Evolutionary conservation across 1,140 invertebrate genomes (phyloP).

Genomic region (Micrasema longulum): DNA sequence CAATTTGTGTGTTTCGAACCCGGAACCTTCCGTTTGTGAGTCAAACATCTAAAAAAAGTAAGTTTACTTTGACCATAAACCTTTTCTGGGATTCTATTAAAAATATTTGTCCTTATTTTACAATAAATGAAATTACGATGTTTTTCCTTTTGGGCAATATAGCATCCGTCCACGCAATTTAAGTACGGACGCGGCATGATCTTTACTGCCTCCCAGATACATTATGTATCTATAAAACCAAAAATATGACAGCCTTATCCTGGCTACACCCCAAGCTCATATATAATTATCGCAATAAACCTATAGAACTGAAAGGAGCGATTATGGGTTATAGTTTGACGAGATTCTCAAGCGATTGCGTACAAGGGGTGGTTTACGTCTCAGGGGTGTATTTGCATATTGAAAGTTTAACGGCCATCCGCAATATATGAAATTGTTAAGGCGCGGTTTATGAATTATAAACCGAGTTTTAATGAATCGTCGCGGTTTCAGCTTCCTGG

Average conservation of each 20-base stretch:
- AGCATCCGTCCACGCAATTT: slow-evolving; percentile 25
- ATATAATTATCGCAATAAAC: slow-evolving; percentile 53
- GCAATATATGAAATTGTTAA: slow-evolving; percentile 35
- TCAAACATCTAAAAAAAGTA: too few species aligned
- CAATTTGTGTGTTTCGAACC: too few species aligned
- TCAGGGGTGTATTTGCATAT: slow-evolving; percentile 49
- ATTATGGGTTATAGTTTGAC: slow-evolving; percentile 52
- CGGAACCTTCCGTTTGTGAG: too few species aligned
- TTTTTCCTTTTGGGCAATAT: too few species aligned
- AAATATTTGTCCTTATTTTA: too few species aligned
- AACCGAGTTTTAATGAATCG: slow-evolving; percentile 21
- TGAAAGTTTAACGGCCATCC: slow-evolving; percentile 46
- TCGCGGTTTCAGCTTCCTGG: slow-evolving; percentile 23
- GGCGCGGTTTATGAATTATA: slow-evolving; percentile 28
- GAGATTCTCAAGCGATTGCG: slow-evolving; percentile 26
- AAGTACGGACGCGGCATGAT: slow-evolving; percentile 47
- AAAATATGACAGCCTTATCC: slow-evolving; percentile 51
- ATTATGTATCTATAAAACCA: slow-evolving; percentile 52
- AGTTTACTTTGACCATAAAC: too few species aligned
- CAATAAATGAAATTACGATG: too few species aligned
- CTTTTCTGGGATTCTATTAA: too few species aligned
- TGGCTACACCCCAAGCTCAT: background rate
- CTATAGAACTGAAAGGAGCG: slow-evolving; percentile 49
- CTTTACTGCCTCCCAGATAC: slow-evolving; percentile 52
- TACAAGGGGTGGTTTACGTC: slow-evolving; percentile 33